phyloP scores from a whole-genome alignment of 2,113 vertebrate species.

The Varanus salvator region DNA sequence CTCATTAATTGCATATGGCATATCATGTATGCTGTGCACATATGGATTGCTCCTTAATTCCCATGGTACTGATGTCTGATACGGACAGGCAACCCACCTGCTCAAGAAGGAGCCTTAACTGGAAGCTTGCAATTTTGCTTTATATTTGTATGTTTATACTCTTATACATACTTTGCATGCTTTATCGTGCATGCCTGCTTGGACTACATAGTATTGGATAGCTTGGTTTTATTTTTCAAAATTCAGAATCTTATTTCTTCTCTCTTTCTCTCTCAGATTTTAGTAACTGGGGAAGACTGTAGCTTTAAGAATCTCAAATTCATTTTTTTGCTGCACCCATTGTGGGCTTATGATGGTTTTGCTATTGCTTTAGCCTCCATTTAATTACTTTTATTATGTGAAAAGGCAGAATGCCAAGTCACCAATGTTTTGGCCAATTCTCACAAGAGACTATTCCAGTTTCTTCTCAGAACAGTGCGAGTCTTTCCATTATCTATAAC shows the following conservation, averaged over 20 bases:
- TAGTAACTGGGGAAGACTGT: background rate
- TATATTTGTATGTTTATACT: background rate
- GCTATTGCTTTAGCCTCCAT: background rate
- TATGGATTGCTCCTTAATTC: background rate
- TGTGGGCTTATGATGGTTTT: background rate
- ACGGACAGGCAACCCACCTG: background rate
- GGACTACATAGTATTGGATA: background rate
- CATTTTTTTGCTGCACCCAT: background rate
- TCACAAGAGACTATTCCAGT: background rate
- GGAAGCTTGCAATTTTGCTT: background rate
- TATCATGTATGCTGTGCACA: background rate
- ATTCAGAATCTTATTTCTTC: background rate
- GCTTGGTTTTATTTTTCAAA: background rate
- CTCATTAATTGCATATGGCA: background rate
- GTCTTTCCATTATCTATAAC: rapidly evolving
- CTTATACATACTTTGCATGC: background rate
- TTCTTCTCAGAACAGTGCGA: background rate
- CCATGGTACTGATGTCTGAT: background rate
- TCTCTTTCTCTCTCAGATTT: background rate
- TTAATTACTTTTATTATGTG: background rate
- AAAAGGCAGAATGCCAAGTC: background rate
- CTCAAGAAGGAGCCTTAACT: background rate
- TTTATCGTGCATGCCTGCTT: background rate
- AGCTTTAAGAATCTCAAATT: background rate
- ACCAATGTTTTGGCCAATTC: background rate